These are phyloP conservation scores for Gortyna flavago DNA, from an alignment of 2,888 invertebrate species.

Conservation along the genomic window DNA sequence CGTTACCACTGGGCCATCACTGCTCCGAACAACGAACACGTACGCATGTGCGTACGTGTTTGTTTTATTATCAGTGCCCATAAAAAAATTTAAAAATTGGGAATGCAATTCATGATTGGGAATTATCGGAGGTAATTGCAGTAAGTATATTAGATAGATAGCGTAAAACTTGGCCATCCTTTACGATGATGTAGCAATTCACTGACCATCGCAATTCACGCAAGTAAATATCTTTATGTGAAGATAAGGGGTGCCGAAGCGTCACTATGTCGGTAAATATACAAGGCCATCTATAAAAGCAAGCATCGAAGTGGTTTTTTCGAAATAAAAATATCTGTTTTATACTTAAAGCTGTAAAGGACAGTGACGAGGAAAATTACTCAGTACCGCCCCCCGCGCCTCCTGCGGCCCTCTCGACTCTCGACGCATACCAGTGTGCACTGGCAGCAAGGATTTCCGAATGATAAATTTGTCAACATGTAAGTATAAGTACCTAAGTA, in stretches of 20 bases:
- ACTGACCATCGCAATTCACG: constrained; percentile 62
- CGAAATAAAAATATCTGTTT: constrained; percentile 46
- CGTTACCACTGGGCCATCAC: no score
- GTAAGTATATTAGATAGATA: no score
- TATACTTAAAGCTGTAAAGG: constrained; percentile 61
- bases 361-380: constrained; percentile 74
- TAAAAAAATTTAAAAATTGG: constrained; percentile 13
- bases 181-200: constrained; percentile 28
- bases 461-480: constrained; percentile 56
- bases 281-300: constrained; percentile 10
- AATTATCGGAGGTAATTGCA: constrained; percentile 25
- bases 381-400: constrained; percentile 56
- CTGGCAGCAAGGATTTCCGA: constrained; percentile 62
- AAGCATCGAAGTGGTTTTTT: constrained; percentile 30
- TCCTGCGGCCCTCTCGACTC: constrained; percentile 47
- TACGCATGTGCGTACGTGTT: constrained; percentile 8
- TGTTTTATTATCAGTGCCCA: neutral
- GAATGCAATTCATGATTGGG: constrained; percentile 17
- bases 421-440: constrained; percentile 56
- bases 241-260: constrained; percentile 47
- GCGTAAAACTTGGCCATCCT: constrained; percentile 32
- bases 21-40: no score
- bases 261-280: constrained; percentile 14
- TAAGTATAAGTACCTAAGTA: constrained; percentile 26
- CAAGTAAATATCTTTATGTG: constrained; percentile 35